Base-by-base conservation (phyloP, 2,888 invertebrate genomes). In the Lepidonotus clava region DNA sequence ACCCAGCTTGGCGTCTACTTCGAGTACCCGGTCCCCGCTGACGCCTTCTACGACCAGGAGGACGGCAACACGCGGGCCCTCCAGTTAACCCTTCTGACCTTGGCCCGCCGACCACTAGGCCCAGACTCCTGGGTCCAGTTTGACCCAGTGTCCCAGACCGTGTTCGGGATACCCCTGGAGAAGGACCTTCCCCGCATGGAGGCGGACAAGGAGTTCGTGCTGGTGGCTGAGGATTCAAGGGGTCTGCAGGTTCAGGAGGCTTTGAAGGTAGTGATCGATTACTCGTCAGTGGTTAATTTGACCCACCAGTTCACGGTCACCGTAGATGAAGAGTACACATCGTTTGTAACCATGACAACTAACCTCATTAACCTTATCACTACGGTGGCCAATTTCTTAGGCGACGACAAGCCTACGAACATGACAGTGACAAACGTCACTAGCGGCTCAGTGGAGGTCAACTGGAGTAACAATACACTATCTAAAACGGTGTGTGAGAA, bases 61-160 rank as follows among this genome's bases (percentile, higher is more conserved):
- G 92, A 92, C 87, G 92, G 92, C 0, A 88, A 90, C 86, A 91
- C 92, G 0, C 84, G 89, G 46, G 86, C 89, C 8, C 87, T 92
- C 32, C 87, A 88, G 34, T 88, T 92, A 56, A 87, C 87, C 28
- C 86, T 92, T 53, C 88, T 89, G 28, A 87, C 89, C 8, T 86
- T 88, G 0, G 89, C 88, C 76, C 89, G 90, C 28, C 77, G 87
- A 32, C 85, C 88, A 4, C 85, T 90, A 11, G 86, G 90, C 5
- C 89, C 89, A 14, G 85, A 86, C 83, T 89, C 89, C 40, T 92
- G 92, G 92, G 87, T 92, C 6, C 90, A 90, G 86, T 90, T 92
- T 32, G 90, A 92, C 71, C 46, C 83, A 28, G 51, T 84, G 0
- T 84, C 86, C 0, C 91, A 92, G 88, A 88, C 88, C 0, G 84